Evolutionary conservation across 64 coral and sea anemone species (phyloP), one percentile per base, ranked within the genome.

Genomic region (Trachythela sp.): DNA sequence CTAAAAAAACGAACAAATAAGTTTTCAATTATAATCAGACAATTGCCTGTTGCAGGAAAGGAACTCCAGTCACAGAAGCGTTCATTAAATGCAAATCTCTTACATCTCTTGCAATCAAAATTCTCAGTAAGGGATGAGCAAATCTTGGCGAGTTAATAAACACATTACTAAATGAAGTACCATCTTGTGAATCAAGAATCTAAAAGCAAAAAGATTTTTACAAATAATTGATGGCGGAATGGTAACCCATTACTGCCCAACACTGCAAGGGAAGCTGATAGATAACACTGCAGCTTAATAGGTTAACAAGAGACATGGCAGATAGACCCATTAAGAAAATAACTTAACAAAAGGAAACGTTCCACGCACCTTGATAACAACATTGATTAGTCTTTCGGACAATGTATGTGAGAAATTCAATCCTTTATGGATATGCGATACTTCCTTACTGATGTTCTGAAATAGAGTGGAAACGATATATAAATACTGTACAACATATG

Each of bases 91-190:
- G 0, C 11, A 72, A 1, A 13, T 36, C 59, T 80, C 68, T 54
- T 68, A 99, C 96, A 91, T 99, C 93, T 91, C 91, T 92, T 20
- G 96, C 77, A 71, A 89, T 95, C 9, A 99, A 85, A 31, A 99
- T 40, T 58, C 93, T 93, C 17, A 99, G 64, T 35, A 99, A 36
- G 33, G 91, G 89, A 95, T 93, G 91, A 54, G 85, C 83, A 54
- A 95, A 94, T 26, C 86, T 83, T 9, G 93, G 18, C 37, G 88
- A 94, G 51, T 48, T 87, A 42, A 86, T 93, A 77, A 99, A 84
- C 0, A 70, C 59, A 40, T 86, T 54, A 17, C 86, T 10, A 36
- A 95, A 83, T 20, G 17, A 71, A 20, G 34, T 40, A 72, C 71
- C 26, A 67, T 89, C 60, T 48, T 31, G 32, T 10, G 90, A 93